Evolutionary conservation across 2,797 vertebrate species (phyloP).

Genomic region (Pristis pectinata): DNA sequence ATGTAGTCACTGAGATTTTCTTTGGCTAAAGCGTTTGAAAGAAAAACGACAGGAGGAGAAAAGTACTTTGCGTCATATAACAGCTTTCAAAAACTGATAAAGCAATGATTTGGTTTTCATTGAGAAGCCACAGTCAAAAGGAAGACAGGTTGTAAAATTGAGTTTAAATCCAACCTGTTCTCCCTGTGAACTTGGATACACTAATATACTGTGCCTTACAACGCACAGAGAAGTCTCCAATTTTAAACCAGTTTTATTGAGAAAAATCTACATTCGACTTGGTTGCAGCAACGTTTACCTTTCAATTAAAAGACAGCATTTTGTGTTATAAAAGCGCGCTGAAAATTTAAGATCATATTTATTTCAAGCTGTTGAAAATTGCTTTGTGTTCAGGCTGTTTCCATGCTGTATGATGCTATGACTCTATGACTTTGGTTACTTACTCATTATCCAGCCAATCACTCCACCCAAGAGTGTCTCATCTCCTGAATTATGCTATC

Average conservation of each 20-base stretch:
- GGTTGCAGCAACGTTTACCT: not conserved
- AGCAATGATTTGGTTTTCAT: not conserved
- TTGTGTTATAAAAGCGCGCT: not conserved
- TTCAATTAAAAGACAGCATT: not conserved
- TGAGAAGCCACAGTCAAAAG: not conserved
- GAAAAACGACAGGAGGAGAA: too few species aligned
- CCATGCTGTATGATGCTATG: too few species aligned
- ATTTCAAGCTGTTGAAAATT: too few species aligned
- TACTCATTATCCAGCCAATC: not conserved
- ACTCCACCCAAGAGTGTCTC: not conserved
- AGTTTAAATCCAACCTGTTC: not conserved
- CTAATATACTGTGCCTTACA: not conserved
- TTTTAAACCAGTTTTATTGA: not conserved
- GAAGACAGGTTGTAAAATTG: not conserved
- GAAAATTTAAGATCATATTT: not conserved
- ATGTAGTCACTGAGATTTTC: not conserved
- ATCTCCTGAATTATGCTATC: not conserved
- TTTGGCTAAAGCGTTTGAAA: not conserved
- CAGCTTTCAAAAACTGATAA: not conserved
- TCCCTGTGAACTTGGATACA: not conserved
- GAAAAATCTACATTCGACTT: not conserved
- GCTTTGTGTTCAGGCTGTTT: too few species aligned
- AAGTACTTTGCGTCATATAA: not conserved
- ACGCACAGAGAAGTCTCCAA: not conserved
- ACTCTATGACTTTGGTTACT: not conserved